A percentile compares a stretch with the other conserved stretches of the same genome.
Evolutionary conservation across 2,797 vertebrate species (phyloP).

Genomic region (Epinephelus malabaricus): DNA sequence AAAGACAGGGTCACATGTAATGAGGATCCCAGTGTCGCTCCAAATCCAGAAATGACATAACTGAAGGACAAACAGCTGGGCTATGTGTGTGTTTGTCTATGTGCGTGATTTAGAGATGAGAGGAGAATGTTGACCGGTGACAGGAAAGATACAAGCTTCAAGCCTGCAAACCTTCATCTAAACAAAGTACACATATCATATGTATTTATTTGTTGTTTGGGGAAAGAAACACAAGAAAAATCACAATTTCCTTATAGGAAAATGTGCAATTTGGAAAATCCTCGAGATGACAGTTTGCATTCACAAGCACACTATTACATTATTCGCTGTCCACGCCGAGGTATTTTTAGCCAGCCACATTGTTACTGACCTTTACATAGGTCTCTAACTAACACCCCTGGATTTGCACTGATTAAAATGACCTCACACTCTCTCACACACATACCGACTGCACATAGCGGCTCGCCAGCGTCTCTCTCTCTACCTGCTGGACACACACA

Average conservation of each 20-base stretch:
- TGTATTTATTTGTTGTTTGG: constrained; percentile 1
- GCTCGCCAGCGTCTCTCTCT: constrained; percentile 22
- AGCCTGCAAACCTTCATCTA: background rate
- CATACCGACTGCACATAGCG: background rate
- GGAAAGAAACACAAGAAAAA: background rate
- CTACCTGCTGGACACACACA: constrained; percentile 52
- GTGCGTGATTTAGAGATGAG: background rate
- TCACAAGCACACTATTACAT: constrained; percentile 22
- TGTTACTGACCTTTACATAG: constrained; percentile 66
- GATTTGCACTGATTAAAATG: constrained; percentile 58
- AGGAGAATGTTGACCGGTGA: background rate
- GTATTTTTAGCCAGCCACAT: constrained; percentile 70
- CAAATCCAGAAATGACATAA: constrained; percentile 71
- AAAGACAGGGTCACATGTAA: constrained; percentile 81
- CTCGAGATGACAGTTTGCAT: background rate
- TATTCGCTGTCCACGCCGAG: constrained; percentile 15
- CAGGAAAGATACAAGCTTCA: background rate
- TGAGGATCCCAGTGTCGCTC: constrained; percentile 61
- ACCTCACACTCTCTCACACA: constrained; percentile 45
- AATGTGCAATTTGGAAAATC: background rate
- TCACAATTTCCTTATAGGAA: background rate
- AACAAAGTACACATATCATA: background rate
- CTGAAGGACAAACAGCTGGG: constrained; percentile 72
- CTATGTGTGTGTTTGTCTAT: constrained; percentile 26
- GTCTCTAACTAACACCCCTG: constrained; percentile 59